Evolutionary conservation across 2,797 vertebrate species (phyloP).

Genomic region (Lates japonicus): DNA sequence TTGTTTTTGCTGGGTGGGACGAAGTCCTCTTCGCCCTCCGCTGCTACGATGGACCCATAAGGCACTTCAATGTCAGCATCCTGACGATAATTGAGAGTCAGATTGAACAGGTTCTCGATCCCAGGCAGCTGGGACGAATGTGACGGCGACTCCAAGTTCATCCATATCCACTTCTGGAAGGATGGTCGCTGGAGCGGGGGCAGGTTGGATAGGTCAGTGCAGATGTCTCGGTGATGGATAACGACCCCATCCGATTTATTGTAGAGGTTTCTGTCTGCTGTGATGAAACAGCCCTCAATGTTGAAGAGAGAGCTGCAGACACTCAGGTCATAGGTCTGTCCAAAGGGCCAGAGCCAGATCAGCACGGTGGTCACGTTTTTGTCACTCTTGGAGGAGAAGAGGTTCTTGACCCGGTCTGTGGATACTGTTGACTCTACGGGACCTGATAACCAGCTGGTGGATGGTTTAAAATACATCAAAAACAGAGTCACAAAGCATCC

Average conservation of each 20-base stretch:
- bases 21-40: slow-evolving; percentile 90
- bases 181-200: slow-evolving; percentile 92
- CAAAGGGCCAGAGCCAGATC: slow-evolving; percentile 98
- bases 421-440: slow-evolving; percentile 94
- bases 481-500: slow-evolving; percentile 97
- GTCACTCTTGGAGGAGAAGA: slow-evolving; percentile 91
- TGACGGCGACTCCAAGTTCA: slow-evolving; percentile 97
- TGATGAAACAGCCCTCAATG: slow-evolving; percentile 95
- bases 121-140: slow-evolving; percentile 94
- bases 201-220: slow-evolving; percentile 94
- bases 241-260: slow-evolving; percentile 95
- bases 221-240: slow-evolving; percentile 96
- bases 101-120: slow-evolving; percentile 95
- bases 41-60: slow-evolving; percentile 93
- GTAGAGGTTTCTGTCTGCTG: slow-evolving; percentile 93
- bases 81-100: slow-evolving; percentile 97
- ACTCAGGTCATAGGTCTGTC: slow-evolving; percentile 93
- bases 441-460: slow-evolving; percentile 94
- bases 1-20: slow-evolving; percentile 95
- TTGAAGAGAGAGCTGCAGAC: slow-evolving; percentile 94
- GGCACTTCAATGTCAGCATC: slow-evolving; percentile 98
- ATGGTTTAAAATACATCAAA: slow-evolving; percentile 98
- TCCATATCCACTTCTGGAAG: slow-evolving; percentile 99
- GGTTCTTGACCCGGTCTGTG: slow-evolving; percentile 92
- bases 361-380: slow-evolving; percentile 94